Percentiles rank a stretch among this genome's conserved stretches.
phyloP scores from a whole-genome alignment of 2,113 vertebrate species.

The Neolamprologus tretocephalus region DNA sequence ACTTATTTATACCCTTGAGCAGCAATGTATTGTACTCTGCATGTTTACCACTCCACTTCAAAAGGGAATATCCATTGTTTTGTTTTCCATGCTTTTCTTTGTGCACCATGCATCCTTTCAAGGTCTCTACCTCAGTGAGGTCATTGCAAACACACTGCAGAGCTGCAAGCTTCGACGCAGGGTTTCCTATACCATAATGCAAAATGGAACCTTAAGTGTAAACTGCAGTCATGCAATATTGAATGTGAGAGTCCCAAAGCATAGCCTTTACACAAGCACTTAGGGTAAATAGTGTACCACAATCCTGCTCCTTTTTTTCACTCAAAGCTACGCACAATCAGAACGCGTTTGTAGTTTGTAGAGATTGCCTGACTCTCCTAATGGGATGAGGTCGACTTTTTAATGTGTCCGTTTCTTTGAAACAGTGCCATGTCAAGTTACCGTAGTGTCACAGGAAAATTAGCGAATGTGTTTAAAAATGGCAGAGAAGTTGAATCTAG shows the following conservation, averaged over 20 bases:
- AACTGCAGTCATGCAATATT: slow-evolving; percentile 59
- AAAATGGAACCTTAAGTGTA: slow-evolving; percentile 63
- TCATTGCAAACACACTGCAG: slow-evolving; percentile 69
- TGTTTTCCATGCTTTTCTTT: slow-evolving; percentile 4
- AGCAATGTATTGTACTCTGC: slow-evolving; percentile 58
- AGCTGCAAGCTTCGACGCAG: slow-evolving; percentile 63
- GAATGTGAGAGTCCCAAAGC: slow-evolving; percentile 64
- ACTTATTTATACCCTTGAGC: slow-evolving; percentile 60
- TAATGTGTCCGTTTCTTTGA: slow-evolving; percentile 21
- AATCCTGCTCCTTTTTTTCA: slow-evolving; percentile 42
- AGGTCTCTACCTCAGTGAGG: slow-evolving; percentile 76
- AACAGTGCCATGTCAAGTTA: slow-evolving; percentile 1
- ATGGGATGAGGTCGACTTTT: slow-evolving; percentile 23
- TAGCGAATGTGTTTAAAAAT: slow-evolving; percentile 6
- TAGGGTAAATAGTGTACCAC: slow-evolving; percentile 50
- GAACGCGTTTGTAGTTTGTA: slow-evolving; percentile 25
- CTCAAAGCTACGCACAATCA: slow-evolving; percentile 73
- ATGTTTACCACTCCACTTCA: slow-evolving; percentile 42
- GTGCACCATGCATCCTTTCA: slow-evolving; percentile 62
- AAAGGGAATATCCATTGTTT: slow-evolving; percentile 35
- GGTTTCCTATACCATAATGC: slow-evolving; percentile 60
- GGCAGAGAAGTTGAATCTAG: not conserved
- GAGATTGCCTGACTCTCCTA: slow-evolving; percentile 18
- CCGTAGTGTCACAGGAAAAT: slow-evolving; percentile 5
- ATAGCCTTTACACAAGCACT: slow-evolving; percentile 69